Base-by-base conservation (phyloP, 2,888 invertebrate species). In the Beris morrisii region DNA sequence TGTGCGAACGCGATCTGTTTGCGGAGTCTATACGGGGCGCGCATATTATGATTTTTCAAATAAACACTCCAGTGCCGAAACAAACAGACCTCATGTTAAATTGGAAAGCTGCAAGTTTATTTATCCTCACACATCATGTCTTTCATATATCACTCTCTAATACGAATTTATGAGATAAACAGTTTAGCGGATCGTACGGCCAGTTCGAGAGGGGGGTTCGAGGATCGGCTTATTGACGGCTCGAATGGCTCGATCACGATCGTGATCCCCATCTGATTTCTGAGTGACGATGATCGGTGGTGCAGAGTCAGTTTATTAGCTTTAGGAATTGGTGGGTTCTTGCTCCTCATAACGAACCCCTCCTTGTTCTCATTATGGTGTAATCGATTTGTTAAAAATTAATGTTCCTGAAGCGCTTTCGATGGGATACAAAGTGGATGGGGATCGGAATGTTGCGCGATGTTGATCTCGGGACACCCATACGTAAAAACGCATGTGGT, bases 101-200 rank as follows among this genome's bases (percentile, higher is more conserved):
- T 52, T 50, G 30, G 13, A 44, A 58, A 44, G 32, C 58, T 59
- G 46, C 32, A 43, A 61, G 71, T 72, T 72, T 72, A 71, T 72
- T 72, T 71, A 72, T 71, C 65, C 70, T 70, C 69, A 70, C 71
- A 72, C 70, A 72, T 73, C 70, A 72, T 72, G 73, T 72, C 73
- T 72, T 72, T 72, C 73, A 72, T 73, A 73, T 72, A 73, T 73
- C 73, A 73, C 72, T 72, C 72, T 70, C 70, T 69, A 70, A 72
- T 71, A 71, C 71, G 71, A 73, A 73, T 73, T 73, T 72, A 72
- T 71, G 70, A 70, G 68, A 69, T 73, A 73, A 73, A 73, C 73
- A 73, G 70, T 70, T 70, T 70, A 38, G 38, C 38, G 38, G 38
- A 32, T 38, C 43, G 54, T 15, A 22, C 22, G 22, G 22, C 22